phyloP scores from a whole-genome alignment of 2,797 vertebrate genomes.

The Anas bahamensis region DNA sequence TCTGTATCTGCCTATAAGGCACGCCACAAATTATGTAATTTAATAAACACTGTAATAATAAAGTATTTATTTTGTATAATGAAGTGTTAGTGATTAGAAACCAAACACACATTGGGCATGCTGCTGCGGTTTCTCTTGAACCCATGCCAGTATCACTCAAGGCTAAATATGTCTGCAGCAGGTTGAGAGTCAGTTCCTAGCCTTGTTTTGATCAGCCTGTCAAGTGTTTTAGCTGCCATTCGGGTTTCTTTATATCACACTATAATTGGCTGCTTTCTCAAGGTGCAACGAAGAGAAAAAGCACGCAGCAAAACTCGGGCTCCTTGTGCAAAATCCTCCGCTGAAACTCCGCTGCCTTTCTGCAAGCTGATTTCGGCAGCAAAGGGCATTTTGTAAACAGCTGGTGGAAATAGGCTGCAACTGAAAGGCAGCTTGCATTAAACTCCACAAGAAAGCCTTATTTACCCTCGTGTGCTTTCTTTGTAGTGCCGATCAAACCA shows the following conservation, averaged over 20 bases:
- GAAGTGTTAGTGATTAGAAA: constrained; percentile 76
- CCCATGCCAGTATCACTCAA: constrained; percentile 74
- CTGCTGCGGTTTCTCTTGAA: constrained; percentile 76
- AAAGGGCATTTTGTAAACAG: constrained; percentile 74
- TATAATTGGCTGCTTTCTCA: constrained; percentile 72
- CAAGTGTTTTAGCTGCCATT: constrained; percentile 68
- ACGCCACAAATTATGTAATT: constrained; percentile 58
- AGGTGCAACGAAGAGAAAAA: constrained; percentile 59
- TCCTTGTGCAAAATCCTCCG: constrained; percentile 57
- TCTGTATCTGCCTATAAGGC: constrained; percentile 56
- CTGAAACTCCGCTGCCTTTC: constrained; percentile 17
- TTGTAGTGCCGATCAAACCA: constrained; percentile 80
- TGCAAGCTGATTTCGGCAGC: constrained; percentile 65
- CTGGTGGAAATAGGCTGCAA: constrained; percentile 67
- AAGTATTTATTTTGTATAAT: constrained; percentile 77
- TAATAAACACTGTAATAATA: constrained; percentile 75
- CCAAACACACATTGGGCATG: constrained; percentile 65
- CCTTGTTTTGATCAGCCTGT: constrained; percentile 74
- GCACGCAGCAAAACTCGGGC: background rate
- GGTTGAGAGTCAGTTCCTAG: constrained; percentile 61
- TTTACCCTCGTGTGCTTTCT: constrained; percentile 54
- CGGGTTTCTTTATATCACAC: constrained; percentile 72
- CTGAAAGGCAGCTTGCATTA: constrained; percentile 68
- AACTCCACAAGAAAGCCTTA: constrained; percentile 63
- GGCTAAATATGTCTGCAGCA: constrained; percentile 66